Conservation (phyloP, 2,888 invertebrate genomes). For the Agriotes lineatus region DNA sequence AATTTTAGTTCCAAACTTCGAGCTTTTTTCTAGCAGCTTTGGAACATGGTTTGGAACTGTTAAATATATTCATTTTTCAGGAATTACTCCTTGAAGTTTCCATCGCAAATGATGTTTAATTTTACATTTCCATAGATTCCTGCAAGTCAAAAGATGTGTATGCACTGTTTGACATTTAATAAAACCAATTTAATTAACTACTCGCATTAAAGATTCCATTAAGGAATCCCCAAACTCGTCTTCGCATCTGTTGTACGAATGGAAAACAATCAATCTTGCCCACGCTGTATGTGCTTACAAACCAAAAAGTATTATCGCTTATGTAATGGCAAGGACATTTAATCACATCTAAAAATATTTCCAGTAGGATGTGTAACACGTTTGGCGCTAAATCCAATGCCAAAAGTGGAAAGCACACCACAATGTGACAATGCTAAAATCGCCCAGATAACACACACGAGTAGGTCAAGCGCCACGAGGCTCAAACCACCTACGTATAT, state of each 20-base stretch:
- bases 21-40: too few relatives aligned
- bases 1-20: too few relatives aligned
- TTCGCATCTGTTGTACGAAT: background rate
- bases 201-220: too few relatives aligned
- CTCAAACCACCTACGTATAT: constrained; percentile 13
- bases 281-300: background rate
- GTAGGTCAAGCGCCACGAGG: constrained; percentile 19
- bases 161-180: too few relatives aligned
- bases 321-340: constrained; percentile 8
- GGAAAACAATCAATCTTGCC: background rate
- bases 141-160: too few relatives aligned
- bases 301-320: background rate
- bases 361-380: background rate
- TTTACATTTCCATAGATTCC: too few relatives aligned
- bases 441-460: constrained; percentile 3
- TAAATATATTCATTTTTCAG: too few relatives aligned
- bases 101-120: too few relatives aligned
- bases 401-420: constrained; percentile 11
- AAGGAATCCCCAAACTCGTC: background rate
- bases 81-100: too few relatives aligned
- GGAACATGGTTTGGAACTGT: too few relatives aligned
- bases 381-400: constrained; percentile 9
- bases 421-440: background rate
- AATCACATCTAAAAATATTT: constrained; percentile 14
- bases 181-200: too few relatives aligned